Base-by-base conservation (phyloP, 1,140 invertebrate genomes). In the Eriocheir sinensis region DNA sequence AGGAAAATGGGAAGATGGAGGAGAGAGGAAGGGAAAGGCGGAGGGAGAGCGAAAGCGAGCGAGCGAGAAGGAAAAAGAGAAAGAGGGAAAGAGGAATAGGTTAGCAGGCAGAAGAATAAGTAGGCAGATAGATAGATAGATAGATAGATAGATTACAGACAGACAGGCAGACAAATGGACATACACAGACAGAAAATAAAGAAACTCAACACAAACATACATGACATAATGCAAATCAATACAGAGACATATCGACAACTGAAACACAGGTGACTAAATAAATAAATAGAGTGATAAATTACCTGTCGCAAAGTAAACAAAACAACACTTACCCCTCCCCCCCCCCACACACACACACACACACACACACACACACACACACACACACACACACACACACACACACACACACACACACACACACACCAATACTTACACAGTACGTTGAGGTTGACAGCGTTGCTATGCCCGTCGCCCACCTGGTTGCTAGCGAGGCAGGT, bases 401-500 rank as follows among this genome's bases (percentile, higher is more conserved):
- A 85, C 83, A 85, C 83, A 85, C 12, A 85, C 83, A 85, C 83
- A 85, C 12, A 85, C 83, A 85, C 83, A 27, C 4, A 21, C 27
- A n/a, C 12, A 12, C 12, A n/a, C 12, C 4, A 9, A 41, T 89
- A 89, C 88, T 89, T 48, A 89, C 88, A 89, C 88, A 44, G 15
- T 3, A 89, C 88, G 88, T 89, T 89, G 41, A 89, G 9, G 40
- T 89, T 89, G 41, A 89, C 27, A 17, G 88, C 88, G 88, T 89
- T 89, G 88, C 88, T 89, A 27, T 89, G 88, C 6, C 88, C 88
- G 41, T 89, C 88, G 40, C 88, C 88, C 36, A 89, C 88, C 38
- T 89, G 88, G 40, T 89, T 89, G 41, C 88, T 89, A 3, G 88
- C 88, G 27, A 89, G 88, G 41, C 88, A 89, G 88, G 88, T 89